Conservation (phyloP, 2,797 vertebrate species). For the Toxotes lorentzi region DNA sequence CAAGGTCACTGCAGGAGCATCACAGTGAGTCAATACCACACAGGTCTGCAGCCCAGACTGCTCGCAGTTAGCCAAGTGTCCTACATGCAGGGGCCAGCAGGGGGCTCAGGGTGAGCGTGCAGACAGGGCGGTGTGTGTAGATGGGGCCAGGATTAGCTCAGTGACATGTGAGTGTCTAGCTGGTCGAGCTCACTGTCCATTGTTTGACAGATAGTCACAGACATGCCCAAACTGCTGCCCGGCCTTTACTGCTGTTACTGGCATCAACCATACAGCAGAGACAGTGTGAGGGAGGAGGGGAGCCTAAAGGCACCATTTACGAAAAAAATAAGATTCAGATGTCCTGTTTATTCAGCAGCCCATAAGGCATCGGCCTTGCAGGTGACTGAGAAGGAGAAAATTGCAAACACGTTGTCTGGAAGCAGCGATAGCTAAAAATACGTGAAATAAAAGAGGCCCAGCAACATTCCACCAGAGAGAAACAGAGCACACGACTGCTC, state of each 20-base stretch:
- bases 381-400: conserved; percentile 64
- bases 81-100: conserved; percentile 56
- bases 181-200: conserved; percentile 58
- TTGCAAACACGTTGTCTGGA: conserved; percentile 47
- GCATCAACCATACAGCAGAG: conserved; percentile 53
- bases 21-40: conserved; percentile 18
- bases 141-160: conserved; percentile 50
- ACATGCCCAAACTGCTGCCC: conserved; percentile 61
- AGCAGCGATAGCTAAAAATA: conserved; percentile 48
- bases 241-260: conserved; percentile 44
- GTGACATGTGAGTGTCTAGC: conserved; percentile 58
- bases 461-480: conserved; percentile 38
- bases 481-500: conserved; percentile 27
- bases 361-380: conserved; percentile 48
- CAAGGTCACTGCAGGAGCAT: conserved; percentile 52
- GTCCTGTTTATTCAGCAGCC: conserved; percentile 44
- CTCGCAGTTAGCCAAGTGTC: conserved; percentile 32
- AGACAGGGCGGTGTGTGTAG: conserved; percentile 13
- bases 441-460: conserved; percentile 18
- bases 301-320: conserved; percentile 51
- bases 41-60: conserved; percentile 28
- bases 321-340: conserved; percentile 37
- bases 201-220: conserved; percentile 69
- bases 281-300: conserved; percentile 14
- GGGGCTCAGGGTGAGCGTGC: conserved; percentile 63